Evolutionary conservation across 2,113 vertebrate genomes (phyloP).

Genomic region (Xyrauchen texanus): DNA sequence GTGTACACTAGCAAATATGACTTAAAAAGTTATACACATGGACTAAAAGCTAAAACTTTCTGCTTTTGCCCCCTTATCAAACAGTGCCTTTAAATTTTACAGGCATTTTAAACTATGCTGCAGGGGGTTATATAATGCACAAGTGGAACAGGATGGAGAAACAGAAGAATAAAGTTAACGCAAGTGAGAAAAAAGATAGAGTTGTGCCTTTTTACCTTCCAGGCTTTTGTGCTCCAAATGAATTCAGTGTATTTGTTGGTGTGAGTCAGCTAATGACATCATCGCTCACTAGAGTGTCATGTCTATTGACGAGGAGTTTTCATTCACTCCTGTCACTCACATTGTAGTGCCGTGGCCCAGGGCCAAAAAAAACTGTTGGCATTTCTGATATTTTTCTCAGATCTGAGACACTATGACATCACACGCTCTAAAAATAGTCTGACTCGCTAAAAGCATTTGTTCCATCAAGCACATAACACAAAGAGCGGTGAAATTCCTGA

Average conservation of each 20-base stretch:
- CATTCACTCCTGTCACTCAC: background rate
- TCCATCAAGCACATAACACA: slow-evolving; percentile 62
- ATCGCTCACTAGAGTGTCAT: background rate
- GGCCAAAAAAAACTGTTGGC: slow-evolving; percentile 30
- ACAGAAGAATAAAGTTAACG: background rate
- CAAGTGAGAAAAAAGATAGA: background rate
- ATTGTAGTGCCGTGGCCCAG: background rate
- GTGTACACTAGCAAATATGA: too few species aligned
- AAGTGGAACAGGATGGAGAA: slow-evolving; percentile 3
- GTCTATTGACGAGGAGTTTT: background rate
- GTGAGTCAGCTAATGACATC: slow-evolving; percentile 22
- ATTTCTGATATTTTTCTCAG: slow-evolving; percentile 51
- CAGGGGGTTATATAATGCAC: background rate
- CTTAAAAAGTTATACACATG: too few species aligned
- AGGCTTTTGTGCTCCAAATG: background rate
- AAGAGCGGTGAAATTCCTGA: slow-evolving; percentile 63
- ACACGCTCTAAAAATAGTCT: slow-evolving; percentile 65
- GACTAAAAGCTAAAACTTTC: too few species aligned
- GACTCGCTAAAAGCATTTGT: slow-evolving; percentile 47
- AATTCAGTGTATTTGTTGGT: background rate
- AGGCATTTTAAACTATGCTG: background rate
- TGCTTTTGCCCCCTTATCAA: too few species aligned
- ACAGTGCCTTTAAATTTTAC: too few species aligned
- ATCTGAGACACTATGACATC: slow-evolving; percentile 59
- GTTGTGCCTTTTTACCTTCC: background rate